Evolutionary conservation across 1,140 invertebrate species (phyloP), one percentile per base, ranked within the genome.

Genomic region (Drosophila grimshawi): DNA sequence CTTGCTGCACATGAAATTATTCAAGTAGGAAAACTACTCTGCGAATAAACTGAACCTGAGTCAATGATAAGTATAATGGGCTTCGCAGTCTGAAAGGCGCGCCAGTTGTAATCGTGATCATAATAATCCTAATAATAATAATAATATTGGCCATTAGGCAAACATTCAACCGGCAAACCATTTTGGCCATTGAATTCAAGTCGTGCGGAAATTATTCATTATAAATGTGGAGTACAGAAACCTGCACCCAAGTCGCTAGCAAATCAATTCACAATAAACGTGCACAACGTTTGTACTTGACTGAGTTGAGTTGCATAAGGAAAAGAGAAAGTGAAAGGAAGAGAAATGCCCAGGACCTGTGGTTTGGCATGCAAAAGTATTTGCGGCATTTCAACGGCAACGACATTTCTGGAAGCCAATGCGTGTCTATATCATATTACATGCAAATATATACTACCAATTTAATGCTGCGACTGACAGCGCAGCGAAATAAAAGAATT

Each of bases 171-270:
- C 79, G 69, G 69, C 74, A 63, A 85, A 86, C 72, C 71, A 88
- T 80, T 86, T 79, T 82, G 67, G 68, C 81, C 71, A 86, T 86
- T 86, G 78, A 81, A 78, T 86, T 82, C 83, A 79, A 82, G 67
- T 86, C 82, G 69, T 80, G 82, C 83, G 82, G 82, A 86, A 86
- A 86, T 86, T 86, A 86, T 86, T 86, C 83, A 86, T 86, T 86
- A 86, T 79, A 63, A 79, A 80, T 81, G 76, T 76, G 66, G 30
- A 59, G 81, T 59, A 39, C 52, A 35, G 71, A 66, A 49, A 45
- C 29, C 32, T 39, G 45, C 60, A 59, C 19, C 59, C 61, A 61
- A 81, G 81, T 66, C 60, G 80, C 70, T 72, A 66, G 63, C 75
- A 86, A 86, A 86, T 86, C 81, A 86, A 86, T 86, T 86, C 78